Conservation (phyloP, 2,888 invertebrate genomes). For the Parnassius smintheus region DNA sequence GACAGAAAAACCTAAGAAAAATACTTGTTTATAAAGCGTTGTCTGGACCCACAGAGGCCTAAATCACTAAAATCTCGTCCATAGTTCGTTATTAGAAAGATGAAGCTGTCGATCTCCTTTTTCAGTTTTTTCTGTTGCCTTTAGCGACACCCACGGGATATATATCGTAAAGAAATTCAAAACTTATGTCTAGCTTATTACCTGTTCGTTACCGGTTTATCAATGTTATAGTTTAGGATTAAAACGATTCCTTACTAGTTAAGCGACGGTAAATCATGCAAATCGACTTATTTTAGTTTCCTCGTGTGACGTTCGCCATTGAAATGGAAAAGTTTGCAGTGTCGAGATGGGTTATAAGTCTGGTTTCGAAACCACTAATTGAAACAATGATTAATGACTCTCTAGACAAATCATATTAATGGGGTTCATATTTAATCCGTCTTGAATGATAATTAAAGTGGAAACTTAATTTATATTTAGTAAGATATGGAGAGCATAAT, state of each 20-base stretch:
- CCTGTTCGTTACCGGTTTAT: no score
- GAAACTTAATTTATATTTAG: constrained; percentile 11
- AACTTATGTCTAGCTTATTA: no score
- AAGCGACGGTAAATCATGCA: constrained; percentile 26
- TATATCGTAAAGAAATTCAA: no score
- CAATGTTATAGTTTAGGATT: no score
- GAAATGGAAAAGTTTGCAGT: constrained; percentile 55
- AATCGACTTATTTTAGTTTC: constrained; percentile 30
- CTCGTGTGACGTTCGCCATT: constrained; percentile 45
- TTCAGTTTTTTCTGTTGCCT: no score
- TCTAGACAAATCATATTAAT: constrained; percentile 22
- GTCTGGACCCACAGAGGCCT: no score
- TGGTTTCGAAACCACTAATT: constrained; percentile 13
- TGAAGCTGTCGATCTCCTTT: no score
- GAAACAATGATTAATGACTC: constrained; percentile 25
- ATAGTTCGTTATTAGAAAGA: no score
- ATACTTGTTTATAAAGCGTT: no score
- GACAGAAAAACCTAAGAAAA: no score
- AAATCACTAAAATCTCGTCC: no score
- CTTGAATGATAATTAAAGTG: constrained; percentile 4
- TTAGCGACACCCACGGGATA: no score
- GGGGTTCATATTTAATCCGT: constrained; percentile 18
- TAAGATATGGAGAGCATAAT: constrained; percentile 3
- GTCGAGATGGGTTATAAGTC: constrained; percentile 8
- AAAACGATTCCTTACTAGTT: not conserved